phyloP scores from a whole-genome alignment of 2,888 invertebrate genomes.

The Autographa pulchrina region DNA sequence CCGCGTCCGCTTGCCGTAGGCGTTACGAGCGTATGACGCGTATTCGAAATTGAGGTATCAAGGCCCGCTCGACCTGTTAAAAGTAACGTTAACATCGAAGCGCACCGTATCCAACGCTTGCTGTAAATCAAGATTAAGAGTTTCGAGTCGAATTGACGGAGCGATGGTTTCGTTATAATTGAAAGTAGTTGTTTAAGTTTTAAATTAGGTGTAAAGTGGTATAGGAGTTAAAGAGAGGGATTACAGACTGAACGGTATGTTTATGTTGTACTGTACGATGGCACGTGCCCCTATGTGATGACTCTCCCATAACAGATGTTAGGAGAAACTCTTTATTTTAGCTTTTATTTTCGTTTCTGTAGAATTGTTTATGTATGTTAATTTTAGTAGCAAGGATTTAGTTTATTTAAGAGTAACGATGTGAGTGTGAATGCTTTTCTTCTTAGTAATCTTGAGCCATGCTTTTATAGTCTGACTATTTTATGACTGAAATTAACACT shows the following conservation, averaged over 20 bases:
- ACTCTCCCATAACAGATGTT: constrained; percentile 78
- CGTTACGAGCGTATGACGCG: constrained; percentile 86
- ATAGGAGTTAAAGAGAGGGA: constrained; percentile 56
- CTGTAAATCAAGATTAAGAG: constrained; percentile 47
- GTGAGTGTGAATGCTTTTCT: not conserved
- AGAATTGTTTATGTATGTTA: constrained; percentile 39
- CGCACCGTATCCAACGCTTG: constrained; percentile 75
- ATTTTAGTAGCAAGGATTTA: constrained; percentile 31
- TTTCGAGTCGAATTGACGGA: constrained; percentile 31
- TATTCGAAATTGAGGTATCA: constrained; percentile 78
- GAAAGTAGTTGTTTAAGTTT: constrained; percentile 49
- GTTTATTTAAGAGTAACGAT: constrained; percentile 19
- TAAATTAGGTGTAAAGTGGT: constrained; percentile 66
- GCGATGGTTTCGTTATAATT: constrained; percentile 65
- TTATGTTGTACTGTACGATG: constrained; percentile 73
- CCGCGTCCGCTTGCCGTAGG: constrained; percentile 84
- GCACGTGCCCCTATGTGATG: constrained; percentile 83
- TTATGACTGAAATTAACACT: not conserved
- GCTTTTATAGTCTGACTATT: not conserved
- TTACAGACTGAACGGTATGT: constrained; percentile 72
- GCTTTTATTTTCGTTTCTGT: constrained; percentile 47
- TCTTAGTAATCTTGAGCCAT: not conserved
- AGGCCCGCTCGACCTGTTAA: constrained; percentile 70
- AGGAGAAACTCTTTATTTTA: constrained; percentile 64
- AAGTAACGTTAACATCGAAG: constrained; percentile 55